A percentile compares a stretch with the other conserved stretches of the same genome.
phyloP scores from a whole-genome alignment of 2,797 vertebrate species.

The Enteromius fasciolatus region DNA sequence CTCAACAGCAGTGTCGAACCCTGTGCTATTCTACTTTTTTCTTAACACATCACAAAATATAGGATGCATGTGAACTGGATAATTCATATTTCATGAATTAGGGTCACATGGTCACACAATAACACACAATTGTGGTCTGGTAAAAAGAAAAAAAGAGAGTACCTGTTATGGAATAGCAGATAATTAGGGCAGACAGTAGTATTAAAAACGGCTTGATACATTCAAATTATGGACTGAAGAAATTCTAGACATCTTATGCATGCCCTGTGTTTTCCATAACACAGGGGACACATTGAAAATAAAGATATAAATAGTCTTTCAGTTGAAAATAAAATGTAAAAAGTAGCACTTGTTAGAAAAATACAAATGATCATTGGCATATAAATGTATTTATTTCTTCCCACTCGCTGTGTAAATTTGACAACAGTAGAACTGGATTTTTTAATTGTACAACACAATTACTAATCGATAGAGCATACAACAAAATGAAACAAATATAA shows the following conservation, averaged over 20 bases:
- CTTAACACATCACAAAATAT: conserved; percentile 71
- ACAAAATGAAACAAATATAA: conserved; percentile 74
- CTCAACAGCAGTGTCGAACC: conserved; percentile 78
- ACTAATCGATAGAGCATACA: conserved; percentile 81
- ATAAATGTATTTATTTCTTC: conserved; percentile 87
- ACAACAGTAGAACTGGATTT: conserved; percentile 80
- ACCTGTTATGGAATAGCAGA: conserved; percentile 35
- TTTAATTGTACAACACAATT: conserved; percentile 80
- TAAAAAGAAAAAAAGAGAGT: conserved; percentile 3
- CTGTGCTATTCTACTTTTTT: conserved; percentile 73
- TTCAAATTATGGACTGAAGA: conserved; percentile 24
- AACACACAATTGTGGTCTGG: conserved; percentile 35
- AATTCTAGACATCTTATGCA: conserved; percentile 13
- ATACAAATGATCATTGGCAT: conserved; percentile 87
- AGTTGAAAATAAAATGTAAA: conserved; percentile 74
- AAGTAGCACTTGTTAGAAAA: conserved; percentile 84
- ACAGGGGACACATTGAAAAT: conserved; percentile 74
- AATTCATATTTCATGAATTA: conserved; percentile 47
- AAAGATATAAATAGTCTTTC: conserved; percentile 73
- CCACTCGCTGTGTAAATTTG: conserved; percentile 82
- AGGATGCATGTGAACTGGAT: conserved; percentile 67
- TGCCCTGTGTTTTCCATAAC: conserved; percentile 70
- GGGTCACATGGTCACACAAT: conserved; percentile 42
- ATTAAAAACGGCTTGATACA: conserved; percentile 39
- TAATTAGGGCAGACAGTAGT: conserved; percentile 24